A percentile compares a stretch with the other conserved stretches of the same genome.
Evolutionary conservation across 2,797 vertebrate species (phyloP).

Genomic region (Gallirallus australis): DNA sequence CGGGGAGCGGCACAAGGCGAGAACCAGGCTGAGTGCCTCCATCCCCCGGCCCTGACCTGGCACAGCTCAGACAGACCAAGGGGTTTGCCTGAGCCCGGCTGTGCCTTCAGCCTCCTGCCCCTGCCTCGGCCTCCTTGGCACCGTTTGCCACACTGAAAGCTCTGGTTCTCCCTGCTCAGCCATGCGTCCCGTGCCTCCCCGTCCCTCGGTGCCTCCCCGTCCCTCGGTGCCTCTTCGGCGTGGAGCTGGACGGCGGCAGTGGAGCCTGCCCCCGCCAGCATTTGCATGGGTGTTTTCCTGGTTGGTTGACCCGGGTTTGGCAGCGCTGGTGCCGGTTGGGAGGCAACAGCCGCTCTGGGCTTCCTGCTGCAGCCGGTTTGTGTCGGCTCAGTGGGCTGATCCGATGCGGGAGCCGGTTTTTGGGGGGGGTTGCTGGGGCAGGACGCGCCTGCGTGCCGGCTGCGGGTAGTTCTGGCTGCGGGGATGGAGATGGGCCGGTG

Average conservation of each 20-base stretch:
- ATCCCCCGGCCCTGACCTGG: fast-evolving
- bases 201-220: not conserved
- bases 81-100: too few species aligned
- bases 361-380: not conserved
- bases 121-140: not conserved
- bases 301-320: not conserved
- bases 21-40: fast-evolving
- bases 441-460: not conserved
- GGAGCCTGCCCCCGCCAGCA: not conserved
- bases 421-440: not conserved
- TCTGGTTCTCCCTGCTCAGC: not conserved
- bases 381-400: fast-evolving
- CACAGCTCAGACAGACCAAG: not conserved
- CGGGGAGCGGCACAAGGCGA: fast-evolving
- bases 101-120: not conserved
- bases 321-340: not conserved
- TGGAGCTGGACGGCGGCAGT: not conserved
- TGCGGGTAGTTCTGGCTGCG: not conserved
- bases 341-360: not conserved
- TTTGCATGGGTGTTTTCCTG: not conserved
- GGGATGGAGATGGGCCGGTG: not conserved
- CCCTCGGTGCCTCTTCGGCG: not conserved
- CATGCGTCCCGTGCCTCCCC: fast-evolving
- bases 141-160: fast-evolving
- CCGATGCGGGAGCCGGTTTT: not conserved